These are phyloP conservation scores for Aphis craccivora DNA, from an alignment of 1,140 invertebrate species.

Conservation along the genomic window DNA sequence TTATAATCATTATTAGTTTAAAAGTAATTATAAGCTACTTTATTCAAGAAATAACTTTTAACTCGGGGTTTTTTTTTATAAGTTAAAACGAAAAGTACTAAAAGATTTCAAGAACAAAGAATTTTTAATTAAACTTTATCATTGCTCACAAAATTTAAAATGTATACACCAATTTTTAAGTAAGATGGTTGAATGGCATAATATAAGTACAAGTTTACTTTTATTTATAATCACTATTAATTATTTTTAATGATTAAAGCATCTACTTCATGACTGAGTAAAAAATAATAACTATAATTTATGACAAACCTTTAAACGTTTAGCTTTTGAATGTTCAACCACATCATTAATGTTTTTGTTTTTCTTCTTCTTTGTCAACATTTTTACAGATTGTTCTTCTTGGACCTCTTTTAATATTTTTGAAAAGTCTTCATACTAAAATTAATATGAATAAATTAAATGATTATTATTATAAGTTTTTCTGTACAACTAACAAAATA, in stretches of 20 bases:
- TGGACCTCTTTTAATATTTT: slow-evolving; percentile 44
- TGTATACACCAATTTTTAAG: background rate
- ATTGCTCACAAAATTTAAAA: background rate
- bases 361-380: slow-evolving; percentile 15
- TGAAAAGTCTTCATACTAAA: slow-evolving; percentile 46
- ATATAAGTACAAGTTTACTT: background rate
- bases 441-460: background rate
- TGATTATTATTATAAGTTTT: background rate
- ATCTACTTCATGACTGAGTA: background rate
- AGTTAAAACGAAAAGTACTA: too few species aligned
- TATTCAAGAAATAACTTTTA: background rate
- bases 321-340: slow-evolving; percentile 32
- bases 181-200: background rate
- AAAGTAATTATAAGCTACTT: background rate
- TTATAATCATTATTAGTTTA: background rate
- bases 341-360: slow-evolving; percentile 15
- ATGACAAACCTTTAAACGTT: slow-evolving; percentile 47
- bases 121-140: too few species aligned
- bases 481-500: too few species aligned
- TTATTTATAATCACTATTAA: background rate
- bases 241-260: background rate
- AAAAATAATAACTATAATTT: background rate
- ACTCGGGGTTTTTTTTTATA: background rate
- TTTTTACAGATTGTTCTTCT: slow-evolving; percentile 46
- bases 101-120: too few species aligned